Base-by-base conservation (phyloP, 1,140 invertebrate genomes). In the Scaptomyza hsui region DNA sequence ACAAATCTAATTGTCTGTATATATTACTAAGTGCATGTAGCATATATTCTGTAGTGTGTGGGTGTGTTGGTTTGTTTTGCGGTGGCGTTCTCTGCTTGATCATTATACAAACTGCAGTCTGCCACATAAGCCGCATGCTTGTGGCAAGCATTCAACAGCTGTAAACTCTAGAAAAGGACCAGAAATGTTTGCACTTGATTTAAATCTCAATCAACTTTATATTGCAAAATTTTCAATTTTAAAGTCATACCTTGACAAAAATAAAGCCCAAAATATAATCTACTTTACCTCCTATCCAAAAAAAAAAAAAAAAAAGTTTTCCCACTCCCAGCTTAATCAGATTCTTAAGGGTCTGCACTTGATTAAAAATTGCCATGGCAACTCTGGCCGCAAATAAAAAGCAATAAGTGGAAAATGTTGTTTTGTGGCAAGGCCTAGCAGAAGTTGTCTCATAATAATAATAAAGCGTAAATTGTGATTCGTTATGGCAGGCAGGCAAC, bases 381-480 rank as follows among this genome's bases (percentile, higher is more conserved):
- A 68, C 70, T 2, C 37, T 41, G 16, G 12, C 3, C 9, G 7
- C 18, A 19, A 7, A 29, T 9, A 29, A 13, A 9, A 41, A 37
- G 21, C 15, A 52, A 51, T 13, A 32, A 61, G 47, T 19, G 12
- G 21, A 47, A 6, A 21, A 2, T 49, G 48, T 5, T 29, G 18
- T 55, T 12, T 10, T 16, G 37, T 9, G 5, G 57, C 13, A 4
- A 13, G n/a, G 47, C 47, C 26, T 15, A 19, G 49, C 32, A 12
- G 3, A 37, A 37, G 32, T 37, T 37, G 32, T n/a, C 32, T 37
- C 12, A 37, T 37, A 37, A 37, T 37, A 26, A 61, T n/a, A 49
- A 21, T 74, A 53, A 69, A 68, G 49, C 47, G 47, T 35, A 83
- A 78, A 78, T 83, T 82, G 45, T 68, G 79, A 78, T 83, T 82